Conservation (phyloP, 2,113 vertebrate species). For the Chionomys nivalis region DNA sequence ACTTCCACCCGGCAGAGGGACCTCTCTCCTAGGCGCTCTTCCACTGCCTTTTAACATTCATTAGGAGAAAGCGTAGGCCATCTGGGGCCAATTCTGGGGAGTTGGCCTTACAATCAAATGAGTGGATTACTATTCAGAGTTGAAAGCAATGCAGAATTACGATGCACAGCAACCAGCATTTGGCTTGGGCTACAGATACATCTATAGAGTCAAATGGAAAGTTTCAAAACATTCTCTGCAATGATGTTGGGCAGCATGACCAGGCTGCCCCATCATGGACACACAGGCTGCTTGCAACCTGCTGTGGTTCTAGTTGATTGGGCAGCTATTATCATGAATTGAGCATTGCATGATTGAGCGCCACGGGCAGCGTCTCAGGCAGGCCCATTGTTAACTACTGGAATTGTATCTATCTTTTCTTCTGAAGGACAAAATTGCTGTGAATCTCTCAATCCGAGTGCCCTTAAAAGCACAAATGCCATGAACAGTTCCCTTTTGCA, state of each 20-base stretch:
- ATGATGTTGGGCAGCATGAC: not conserved
- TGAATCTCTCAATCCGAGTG: not conserved
- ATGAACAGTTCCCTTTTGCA: not conserved
- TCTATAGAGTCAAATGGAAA: not conserved
- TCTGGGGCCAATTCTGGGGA: constrained; percentile 4
- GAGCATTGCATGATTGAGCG: not conserved
- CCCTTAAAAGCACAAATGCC: not conserved
- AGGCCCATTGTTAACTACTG: not conserved
- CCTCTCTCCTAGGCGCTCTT: not conserved
- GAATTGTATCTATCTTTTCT: not conserved
- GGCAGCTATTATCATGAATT: not conserved
- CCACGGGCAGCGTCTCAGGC: not conserved
- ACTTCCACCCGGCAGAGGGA: not conserved
- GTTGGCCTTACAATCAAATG: not conserved
- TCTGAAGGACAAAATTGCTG: constrained; percentile 6
- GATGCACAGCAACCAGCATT: not conserved
- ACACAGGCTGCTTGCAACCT: not conserved
- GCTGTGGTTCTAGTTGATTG: not conserved
- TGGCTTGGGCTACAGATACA: not conserved
- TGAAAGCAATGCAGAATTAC: not conserved
- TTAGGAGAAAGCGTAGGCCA: not conserved
- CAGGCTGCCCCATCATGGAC: not conserved
- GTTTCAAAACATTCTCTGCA: not conserved
- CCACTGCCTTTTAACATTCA: not conserved
- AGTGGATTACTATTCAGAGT: not conserved